phyloP scores from a whole-genome alignment of 2,797 vertebrate species.

The Sebastes cheni region DNA sequence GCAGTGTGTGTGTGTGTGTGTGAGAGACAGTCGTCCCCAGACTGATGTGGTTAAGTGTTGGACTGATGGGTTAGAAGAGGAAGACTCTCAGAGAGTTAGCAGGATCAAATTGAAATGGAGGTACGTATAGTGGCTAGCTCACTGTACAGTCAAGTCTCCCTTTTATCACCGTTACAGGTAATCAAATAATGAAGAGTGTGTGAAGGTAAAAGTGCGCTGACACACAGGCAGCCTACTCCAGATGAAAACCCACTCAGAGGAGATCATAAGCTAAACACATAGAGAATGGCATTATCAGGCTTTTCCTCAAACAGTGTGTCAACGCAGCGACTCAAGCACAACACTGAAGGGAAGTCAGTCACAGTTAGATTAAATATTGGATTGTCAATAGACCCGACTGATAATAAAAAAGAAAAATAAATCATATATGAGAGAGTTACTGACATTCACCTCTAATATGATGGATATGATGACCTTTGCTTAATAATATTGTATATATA shows the following conservation, averaged over 20 bases:
- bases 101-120: conserved; percentile 34
- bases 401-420: conserved; percentile 22
- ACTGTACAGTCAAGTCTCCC: conserved; percentile 4
- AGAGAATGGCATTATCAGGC: conserved; percentile 24
- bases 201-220: conserved; percentile 3
- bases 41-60: not conserved
- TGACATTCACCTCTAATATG: conserved; percentile 16
- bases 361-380: conserved; percentile 34
- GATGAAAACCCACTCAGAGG: conserved; percentile 27
- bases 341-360: not conserved
- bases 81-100: not conserved
- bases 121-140: conserved; percentile 1
- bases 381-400: conserved; percentile 27
- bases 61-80: not conserved
- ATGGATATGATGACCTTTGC: conserved; percentile 25
- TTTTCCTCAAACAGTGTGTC: conserved; percentile 4
- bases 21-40: not conserved
- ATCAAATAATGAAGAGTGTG: conserved; percentile 31
- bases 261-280: conserved; percentile 38
- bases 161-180: conserved; percentile 18
- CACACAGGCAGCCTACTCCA: not conserved
- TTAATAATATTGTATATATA: conserved; percentile 18
- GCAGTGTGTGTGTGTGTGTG: conserved; percentile 2
- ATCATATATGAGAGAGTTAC: conserved; percentile 1
- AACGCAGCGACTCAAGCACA: conserved; percentile 12